Evolutionary conservation across 2,888 invertebrate genomes (phyloP).

Genomic region (Yponomeuta cagnagella): DNA sequence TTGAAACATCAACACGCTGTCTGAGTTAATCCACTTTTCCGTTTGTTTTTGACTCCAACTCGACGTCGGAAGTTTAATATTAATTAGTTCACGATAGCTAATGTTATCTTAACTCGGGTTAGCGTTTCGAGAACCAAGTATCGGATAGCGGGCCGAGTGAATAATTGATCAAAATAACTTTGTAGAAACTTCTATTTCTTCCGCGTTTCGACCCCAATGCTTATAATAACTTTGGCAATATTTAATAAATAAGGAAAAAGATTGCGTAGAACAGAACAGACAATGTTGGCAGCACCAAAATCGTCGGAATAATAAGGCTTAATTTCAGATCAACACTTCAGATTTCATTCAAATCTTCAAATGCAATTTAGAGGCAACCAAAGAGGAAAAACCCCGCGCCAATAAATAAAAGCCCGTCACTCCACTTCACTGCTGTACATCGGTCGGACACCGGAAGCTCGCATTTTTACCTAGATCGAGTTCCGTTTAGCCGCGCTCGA

Average conservation of each 20-base stretch:
- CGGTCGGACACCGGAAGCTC: background rate
- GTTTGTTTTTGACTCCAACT: background rate
- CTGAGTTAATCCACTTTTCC: background rate
- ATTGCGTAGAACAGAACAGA: too few species aligned
- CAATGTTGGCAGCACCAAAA: too few species aligned
- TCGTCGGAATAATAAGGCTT: too few species aligned
- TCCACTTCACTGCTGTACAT: background rate
- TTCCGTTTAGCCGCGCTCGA: background rate
- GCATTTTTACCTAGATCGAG: background rate
- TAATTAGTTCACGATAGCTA: background rate
- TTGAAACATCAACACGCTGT: slow-evolving; percentile 1
- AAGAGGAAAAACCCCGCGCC: background rate
- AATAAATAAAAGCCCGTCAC: background rate
- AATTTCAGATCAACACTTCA: too few species aligned
- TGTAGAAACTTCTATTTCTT: too few species aligned
- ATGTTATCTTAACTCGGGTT: background rate
- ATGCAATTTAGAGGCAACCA: background rate
- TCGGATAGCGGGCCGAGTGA: too few species aligned
- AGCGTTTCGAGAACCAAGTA: too few species aligned
- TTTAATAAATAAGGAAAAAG: too few species aligned
- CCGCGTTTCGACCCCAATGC: too few species aligned
- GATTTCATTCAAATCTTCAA: too few species aligned
- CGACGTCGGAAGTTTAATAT: background rate
- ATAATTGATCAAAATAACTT: too few species aligned
- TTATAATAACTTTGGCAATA: too few species aligned